Base-by-base conservation (phyloP, 2,113 vertebrate genomes). In the Syngnathus floridae region DNA sequence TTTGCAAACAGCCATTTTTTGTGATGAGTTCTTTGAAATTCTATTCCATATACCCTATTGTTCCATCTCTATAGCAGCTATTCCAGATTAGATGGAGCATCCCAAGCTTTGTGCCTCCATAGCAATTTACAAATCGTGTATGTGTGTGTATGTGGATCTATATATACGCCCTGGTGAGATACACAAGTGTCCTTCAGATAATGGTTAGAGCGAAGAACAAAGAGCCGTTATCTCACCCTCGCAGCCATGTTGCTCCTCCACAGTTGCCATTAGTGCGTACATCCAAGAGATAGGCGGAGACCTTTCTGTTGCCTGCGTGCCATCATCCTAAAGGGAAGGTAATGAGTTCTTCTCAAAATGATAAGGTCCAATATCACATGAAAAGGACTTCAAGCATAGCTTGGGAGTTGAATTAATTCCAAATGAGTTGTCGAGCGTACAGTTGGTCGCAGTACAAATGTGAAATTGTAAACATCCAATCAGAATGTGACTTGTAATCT, bases 231-330 rank as follows among this genome's bases (percentile, higher is more conserved):
- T 89, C 84, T 12, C 65, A 49, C 22, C 48, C 66, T 31, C 62
- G 73, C 88, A 83, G 84, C 78, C 74, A 69, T 75, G 72, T 70
- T 79, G 83, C 52, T 77, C 65, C 71, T 78, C 66, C 78, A 80
- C 66, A 70, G 80, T 82, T 66, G 57, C 84, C 86, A 86, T 85
- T 86, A 86, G 80, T 78, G 73, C 58, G 71, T 71, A 74, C 69
- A 73, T 70, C 54, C 71, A 73, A 54, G 64, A 86, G 81, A 86
- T 84, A 86, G 13, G 51, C 60, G 38, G 51, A 58, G 74, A 68
- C 62, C 77, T 77, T 77, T 14, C 73, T 36, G 62, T 75, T 75
- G 74, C 76, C 74, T 66, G 72, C 73, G 72, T 69, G 69, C 60
- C 77, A 58, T 71, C 76, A 64, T 83, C 71, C 79, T 67, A 79